phyloP scores from a whole-genome alignment of 2,888 invertebrate genomes.

The Lycia hirtaria region DNA sequence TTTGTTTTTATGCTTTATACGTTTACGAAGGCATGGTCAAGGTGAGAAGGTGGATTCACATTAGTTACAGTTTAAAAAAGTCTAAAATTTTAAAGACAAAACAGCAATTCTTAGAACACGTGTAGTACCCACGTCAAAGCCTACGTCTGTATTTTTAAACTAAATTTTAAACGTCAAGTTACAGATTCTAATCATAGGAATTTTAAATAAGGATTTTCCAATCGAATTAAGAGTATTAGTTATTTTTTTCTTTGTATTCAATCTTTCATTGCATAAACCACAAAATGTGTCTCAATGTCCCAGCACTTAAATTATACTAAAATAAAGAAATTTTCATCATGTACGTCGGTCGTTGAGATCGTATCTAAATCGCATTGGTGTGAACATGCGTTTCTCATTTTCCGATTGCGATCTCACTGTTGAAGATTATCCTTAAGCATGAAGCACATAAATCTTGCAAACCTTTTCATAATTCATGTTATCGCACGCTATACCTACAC shows the following conservation, averaged over 20 bases:
- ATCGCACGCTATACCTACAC: conserved; percentile 15
- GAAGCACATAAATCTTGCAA: conserved; percentile 24
- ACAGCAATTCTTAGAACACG: background rate
- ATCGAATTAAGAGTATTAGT: background rate
- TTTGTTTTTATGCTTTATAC: conserved; percentile 25
- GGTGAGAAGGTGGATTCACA: conserved; percentile 24
- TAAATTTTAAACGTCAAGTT: background rate
- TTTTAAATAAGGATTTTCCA: no score
- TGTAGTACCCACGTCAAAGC: background rate
- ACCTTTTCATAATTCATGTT: conserved; percentile 28
- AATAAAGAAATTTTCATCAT: background rate
- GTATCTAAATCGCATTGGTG: conserved; percentile 12
- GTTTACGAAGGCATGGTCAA: conserved; percentile 25
- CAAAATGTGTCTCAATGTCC: no score
- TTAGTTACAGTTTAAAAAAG: conserved; percentile 17
- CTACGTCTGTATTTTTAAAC: background rate
- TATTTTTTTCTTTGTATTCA: no score
- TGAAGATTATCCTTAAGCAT: conserved; percentile 22
- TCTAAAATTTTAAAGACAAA: conserved; percentile 5
- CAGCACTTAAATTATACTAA: background rate
- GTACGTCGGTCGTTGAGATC: background rate
- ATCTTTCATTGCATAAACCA: no score
- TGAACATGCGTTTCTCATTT: conserved; percentile 10
- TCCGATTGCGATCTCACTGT: conserved; percentile 16
- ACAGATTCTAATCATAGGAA: background rate